A percentile compares a stretch with the other conserved stretches of the same genome.
Conservation (phyloP, 2,888 invertebrate species). For the Tetramorium bicarinatum region DNA sequence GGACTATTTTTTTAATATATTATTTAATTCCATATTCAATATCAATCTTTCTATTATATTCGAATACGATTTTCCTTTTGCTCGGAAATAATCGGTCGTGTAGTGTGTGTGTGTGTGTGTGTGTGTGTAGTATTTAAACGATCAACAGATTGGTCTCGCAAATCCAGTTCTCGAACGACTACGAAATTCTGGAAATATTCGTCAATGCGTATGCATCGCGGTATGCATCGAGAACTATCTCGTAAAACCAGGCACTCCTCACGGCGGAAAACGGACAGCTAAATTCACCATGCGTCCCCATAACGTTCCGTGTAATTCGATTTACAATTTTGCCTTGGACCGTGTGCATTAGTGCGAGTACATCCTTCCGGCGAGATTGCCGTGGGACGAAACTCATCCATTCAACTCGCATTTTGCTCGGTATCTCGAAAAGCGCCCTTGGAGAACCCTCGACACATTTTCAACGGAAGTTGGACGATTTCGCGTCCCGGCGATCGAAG, state of each 20-base stretch:
- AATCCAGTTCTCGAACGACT: not conserved
- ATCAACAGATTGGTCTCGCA: not conserved
- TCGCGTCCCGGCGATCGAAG: slow-evolving; percentile 59
- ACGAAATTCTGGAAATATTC: slow-evolving; percentile 35
- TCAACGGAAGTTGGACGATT: slow-evolving; percentile 65
- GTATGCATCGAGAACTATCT: not conserved
- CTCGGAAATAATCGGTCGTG: not conserved
- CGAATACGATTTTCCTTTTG: not conserved
- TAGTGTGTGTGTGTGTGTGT: not conserved
- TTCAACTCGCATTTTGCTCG: slow-evolving; percentile 30
- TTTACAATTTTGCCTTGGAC: slow-evolving; percentile 46
- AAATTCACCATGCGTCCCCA: slow-evolving; percentile 3
- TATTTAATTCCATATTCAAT: not conserved
- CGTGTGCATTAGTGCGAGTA: slow-evolving; percentile 41
- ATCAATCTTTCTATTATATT: not conserved
- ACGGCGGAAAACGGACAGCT: slow-evolving; percentile 37
- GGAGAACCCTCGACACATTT: slow-evolving; percentile 47
- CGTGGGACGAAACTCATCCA: slow-evolving; percentile 40
- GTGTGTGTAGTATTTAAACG: not conserved
- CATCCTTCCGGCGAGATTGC: slow-evolving; percentile 25
- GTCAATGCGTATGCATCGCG: not conserved
- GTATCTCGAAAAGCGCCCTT: slow-evolving; percentile 36
- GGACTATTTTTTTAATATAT: not conserved
- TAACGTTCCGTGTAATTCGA: slow-evolving; percentile 38
- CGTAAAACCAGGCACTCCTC: slow-evolving; percentile 24